These are phyloP conservation scores for Dryobates pubescens DNA, from an alignment of 2,797 vertebrate genomes.

Conservation along the genomic window DNA sequence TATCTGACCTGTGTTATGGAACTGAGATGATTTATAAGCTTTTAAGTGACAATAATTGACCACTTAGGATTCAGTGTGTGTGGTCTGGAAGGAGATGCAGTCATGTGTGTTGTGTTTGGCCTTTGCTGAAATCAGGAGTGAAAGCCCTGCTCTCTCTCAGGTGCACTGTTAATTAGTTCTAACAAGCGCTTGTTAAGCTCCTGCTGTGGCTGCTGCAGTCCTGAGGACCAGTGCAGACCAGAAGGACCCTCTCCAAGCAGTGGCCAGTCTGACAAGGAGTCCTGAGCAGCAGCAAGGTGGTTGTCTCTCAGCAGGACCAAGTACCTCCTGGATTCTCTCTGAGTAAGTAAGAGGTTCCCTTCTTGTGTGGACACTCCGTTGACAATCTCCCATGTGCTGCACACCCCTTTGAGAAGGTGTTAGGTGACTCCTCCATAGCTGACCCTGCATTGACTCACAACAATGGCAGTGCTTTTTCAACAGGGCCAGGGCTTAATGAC, in stretches of 20 bases:
- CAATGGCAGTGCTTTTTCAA: background rate
- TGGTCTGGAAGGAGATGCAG: background rate
- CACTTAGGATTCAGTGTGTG: background rate
- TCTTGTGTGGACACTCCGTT: background rate
- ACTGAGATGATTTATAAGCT: background rate
- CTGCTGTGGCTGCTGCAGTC: background rate
- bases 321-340: background rate
- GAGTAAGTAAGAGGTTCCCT: background rate
- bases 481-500: background rate
- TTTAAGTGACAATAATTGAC: background rate
- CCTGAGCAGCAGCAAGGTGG: background rate
- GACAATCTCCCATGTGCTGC: background rate
- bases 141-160: background rate
- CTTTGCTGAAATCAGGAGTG: background rate
- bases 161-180: background rate
- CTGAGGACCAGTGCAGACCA: background rate
- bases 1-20: background rate
- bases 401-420: background rate
- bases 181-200: background rate
- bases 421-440: background rate
- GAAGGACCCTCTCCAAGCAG: fast-evolving
- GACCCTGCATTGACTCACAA: background rate
- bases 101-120: background rate
- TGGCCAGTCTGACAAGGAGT: background rate
- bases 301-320: background rate